phyloP scores from a whole-genome alignment of 2,888 invertebrate genomes.

The Acrocera orbiculus region DNA sequence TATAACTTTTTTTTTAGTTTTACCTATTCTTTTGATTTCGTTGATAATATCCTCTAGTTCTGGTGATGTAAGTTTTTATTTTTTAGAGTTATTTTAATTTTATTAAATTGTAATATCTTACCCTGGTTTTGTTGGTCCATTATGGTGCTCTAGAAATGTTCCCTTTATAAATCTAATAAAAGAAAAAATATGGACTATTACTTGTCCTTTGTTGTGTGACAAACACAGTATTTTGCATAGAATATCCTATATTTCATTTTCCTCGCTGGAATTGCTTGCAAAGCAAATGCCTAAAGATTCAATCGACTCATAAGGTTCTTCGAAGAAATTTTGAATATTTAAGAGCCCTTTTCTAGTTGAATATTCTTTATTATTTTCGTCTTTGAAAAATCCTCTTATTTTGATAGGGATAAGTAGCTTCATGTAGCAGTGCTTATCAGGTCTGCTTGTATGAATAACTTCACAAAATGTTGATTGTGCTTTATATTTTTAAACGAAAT shows the following conservation, averaged over 20 bases:
- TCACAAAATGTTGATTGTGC: background rate
- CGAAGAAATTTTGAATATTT: background rate
- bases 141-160: too few species aligned
- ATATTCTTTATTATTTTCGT: constrained; percentile 1
- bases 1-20: too few species aligned
- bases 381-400: constrained; percentile 1
- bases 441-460: background rate
- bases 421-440: background rate
- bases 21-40: too few species aligned
- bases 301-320: background rate
- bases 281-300: constrained; percentile 1
- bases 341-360: background rate
- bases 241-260: background rate
- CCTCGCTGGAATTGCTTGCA: background rate
- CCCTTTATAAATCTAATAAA: too few species aligned
- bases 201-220: background rate
- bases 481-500: background rate
- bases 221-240: background rate
- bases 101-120: too few species aligned
- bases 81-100: too few species aligned
- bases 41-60: too few species aligned
- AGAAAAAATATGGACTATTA: constrained; percentile 1
- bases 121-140: too few species aligned
- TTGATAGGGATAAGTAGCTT: background rate
- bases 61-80: too few species aligned